phyloP scores from a whole-genome alignment of 2,888 invertebrate species.

The Lepidochrysops patricia region DNA sequence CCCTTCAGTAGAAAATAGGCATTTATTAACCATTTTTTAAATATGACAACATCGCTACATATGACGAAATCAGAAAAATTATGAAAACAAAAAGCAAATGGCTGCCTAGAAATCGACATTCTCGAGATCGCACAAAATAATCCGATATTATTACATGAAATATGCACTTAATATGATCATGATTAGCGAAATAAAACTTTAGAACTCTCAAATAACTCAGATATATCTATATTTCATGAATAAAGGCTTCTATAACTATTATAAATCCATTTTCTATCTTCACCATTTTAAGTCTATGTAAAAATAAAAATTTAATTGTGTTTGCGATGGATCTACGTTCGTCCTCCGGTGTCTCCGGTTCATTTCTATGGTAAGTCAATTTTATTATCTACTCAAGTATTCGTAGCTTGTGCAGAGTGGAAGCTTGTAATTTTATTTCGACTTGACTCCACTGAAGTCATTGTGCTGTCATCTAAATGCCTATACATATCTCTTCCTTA shows the following conservation, averaged over 20 bases:
- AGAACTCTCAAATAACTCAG: slow-evolving; percentile 47
- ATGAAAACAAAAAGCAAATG: slow-evolving; percentile 70
- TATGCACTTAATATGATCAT: slow-evolving; percentile 74
- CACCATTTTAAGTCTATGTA: slow-evolving; percentile 48
- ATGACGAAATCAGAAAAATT: slow-evolving; percentile 34
- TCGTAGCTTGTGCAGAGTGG: no score
- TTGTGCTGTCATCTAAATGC: not conserved
- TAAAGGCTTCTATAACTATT: slow-evolving; percentile 41
- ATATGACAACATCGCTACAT: slow-evolving; percentile 19
- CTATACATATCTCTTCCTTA: not conserved
- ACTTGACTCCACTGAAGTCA: not conserved
- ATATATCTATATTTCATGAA: slow-evolving; percentile 51
- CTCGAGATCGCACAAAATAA: slow-evolving; percentile 57
- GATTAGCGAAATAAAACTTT: slow-evolving; percentile 73
- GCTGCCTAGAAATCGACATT: slow-evolving; percentile 68
- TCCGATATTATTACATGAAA: slow-evolving; percentile 76
- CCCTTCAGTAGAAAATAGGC: no score
- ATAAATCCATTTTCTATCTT: slow-evolving; percentile 46
- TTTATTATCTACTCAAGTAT: slow-evolving; percentile 19
- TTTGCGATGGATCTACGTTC: slow-evolving; percentile 52
- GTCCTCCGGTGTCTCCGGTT: slow-evolving; percentile 42
- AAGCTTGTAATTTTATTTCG: not conserved
- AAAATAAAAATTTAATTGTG: slow-evolving; percentile 39
- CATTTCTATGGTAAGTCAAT: slow-evolving; percentile 44
- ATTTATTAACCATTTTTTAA: slow-evolving; percentile 2